Conservation (phyloP, 2,113 vertebrate genomes). For the Lagopus leucura region DNA sequence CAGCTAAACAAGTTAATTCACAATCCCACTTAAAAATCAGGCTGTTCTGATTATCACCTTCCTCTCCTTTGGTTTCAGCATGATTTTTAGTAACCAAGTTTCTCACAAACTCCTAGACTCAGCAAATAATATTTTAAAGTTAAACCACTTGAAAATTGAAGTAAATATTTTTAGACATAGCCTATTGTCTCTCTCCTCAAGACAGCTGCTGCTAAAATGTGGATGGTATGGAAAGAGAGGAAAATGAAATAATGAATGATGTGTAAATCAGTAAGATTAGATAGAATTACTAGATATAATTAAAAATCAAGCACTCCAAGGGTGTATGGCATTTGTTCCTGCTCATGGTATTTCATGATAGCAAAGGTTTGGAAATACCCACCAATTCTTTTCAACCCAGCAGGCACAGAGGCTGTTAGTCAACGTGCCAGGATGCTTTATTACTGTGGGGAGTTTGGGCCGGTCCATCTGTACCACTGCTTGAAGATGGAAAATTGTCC, state of each 20-base stretch:
- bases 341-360: conserved; percentile 5
- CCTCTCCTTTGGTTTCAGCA: conserved; percentile 1
- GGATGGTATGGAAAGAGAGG: background rate
- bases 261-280: background rate
- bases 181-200: background rate
- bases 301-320: conserved; percentile 14
- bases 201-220: background rate
- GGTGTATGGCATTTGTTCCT: background rate
- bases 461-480: background rate
- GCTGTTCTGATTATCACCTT: conserved; percentile 34
- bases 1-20: conserved; percentile 13
- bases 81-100: background rate
- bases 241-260: background rate
- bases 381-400: background rate
- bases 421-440: conserved; percentile 19
- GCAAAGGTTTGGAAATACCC: background rate
- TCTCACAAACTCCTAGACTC: conserved; percentile 5
- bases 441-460: background rate
- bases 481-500: conserved; percentile 19
- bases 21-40: background rate
- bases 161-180: conserved; percentile 6
- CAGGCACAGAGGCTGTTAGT: conserved; percentile 16
- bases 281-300: background rate
- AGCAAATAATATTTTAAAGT: conserved; percentile 21
- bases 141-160: conserved; percentile 18